Evolutionary conservation across 2,888 invertebrate species (phyloP), one percentile per base, ranked within the genome.

Genomic region (Philereme vetulata): DNA sequence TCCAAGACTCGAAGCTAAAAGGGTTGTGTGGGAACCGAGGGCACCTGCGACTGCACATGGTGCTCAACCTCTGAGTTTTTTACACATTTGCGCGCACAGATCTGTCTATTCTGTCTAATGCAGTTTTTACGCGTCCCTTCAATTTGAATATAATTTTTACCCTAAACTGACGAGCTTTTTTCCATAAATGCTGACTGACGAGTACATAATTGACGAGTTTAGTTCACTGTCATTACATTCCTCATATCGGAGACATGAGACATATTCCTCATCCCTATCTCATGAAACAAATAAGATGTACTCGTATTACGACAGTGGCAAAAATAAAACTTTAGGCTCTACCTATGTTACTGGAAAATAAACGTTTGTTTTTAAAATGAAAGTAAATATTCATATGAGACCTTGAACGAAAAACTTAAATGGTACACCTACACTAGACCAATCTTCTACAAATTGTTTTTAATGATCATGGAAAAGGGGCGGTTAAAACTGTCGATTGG

Each of bases 11-110:
- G 77, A 77, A 75, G 83, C 86, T 88, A 87, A 92, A 92, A 92
- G 92, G 92, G 92, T 93, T 92, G 92, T 92, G 92, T 93, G 92
- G 92, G 93, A 93, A 93, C 90, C 78, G 80, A 86, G 88, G 92
- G 92, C 93, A 93, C 93, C 93, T 93, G 92, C 93, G 88, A 72
- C 84, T 85, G 88, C 91, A 92, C 88, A 92, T 91, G 92, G 88
- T 90, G 88, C 82, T 85, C 82, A 84, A 82, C 81, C 82, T 82
- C 72, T 74, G 65, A 70, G 80, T 90, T 90, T 92, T 91, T 91
- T 91, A 83, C 82, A 74, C 85, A 84, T 90, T 88, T 81, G 85
- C 84, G 86, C 81, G 86, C 83, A 84, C 82, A 86, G 81, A 86
- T 88, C 86, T 81, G 80, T 70, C 63, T 68, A 53, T 63, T 52